Evolutionary conservation across 2,888 invertebrate species (phyloP).

Genomic region (Pristionchus exspectatus): DNA sequence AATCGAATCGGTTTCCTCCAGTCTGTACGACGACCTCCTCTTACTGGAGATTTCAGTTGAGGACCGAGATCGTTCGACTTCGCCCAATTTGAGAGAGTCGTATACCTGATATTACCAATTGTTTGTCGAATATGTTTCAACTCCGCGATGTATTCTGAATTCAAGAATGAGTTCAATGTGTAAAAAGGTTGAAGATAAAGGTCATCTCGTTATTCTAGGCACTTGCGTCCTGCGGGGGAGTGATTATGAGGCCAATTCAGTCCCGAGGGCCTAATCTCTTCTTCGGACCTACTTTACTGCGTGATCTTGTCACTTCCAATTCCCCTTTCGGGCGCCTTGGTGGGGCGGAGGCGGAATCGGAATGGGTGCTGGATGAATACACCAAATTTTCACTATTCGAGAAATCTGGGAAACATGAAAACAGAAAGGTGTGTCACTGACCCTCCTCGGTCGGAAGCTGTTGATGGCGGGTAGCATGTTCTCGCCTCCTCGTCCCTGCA

Average conservation of each 20-base stretch:
- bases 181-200: not conserved
- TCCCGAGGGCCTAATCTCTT: too few relatives aligned
- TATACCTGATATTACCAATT: slow-evolving; percentile 52
- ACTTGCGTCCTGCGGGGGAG: too few relatives aligned
- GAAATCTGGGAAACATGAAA: not conserved
- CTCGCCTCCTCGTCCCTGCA: slow-evolving; percentile 86
- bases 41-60: slow-evolving; percentile 56
- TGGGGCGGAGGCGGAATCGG: too few relatives aligned
- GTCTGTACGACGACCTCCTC: slow-evolving; percentile 45
- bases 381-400: too few relatives aligned
- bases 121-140: not conserved
- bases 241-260: too few relatives aligned
- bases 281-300: too few relatives aligned
- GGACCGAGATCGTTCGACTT: slow-evolving; percentile 54
- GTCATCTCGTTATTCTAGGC: not conserved
- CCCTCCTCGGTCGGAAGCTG: slow-evolving; percentile 63
- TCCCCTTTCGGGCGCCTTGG: too few relatives aligned
- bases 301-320: too few relatives aligned
- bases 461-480: slow-evolving; percentile 62
- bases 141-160: not conserved
- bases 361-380: too few relatives aligned
- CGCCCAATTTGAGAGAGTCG: slow-evolving; percentile 58
- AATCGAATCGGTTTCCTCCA: slow-evolving; percentile 44
- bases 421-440: not conserved
- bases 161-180: not conserved